Base-by-base conservation (phyloP, 2,888 invertebrate genomes). In the Apantesis nais region DNA sequence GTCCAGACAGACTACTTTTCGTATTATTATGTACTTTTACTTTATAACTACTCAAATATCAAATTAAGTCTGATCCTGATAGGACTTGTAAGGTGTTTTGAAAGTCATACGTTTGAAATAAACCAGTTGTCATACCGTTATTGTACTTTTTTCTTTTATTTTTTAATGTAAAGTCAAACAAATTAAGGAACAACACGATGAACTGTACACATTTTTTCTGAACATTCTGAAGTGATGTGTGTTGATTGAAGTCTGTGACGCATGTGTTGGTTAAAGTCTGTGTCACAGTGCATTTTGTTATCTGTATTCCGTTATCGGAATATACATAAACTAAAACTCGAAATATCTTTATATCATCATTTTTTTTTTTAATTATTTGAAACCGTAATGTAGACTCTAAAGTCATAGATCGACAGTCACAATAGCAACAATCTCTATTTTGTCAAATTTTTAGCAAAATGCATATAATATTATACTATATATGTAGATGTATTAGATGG, bases 1-100 rank as follows among this genome's bases (percentile, higher is more conserved):
- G 87, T 87, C 89, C 91, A 90, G 91, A 90, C 92, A 78, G 83
- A 82, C 76, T 78, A 72, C 74, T 79, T 83, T 81, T 79, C 76
- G 77, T 80, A 79, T 75, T 83, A 81, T 77, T 78, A 77, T 78
- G 72, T 76, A 78, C 65, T 81, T 77, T 78, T 72, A 63, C 66
- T 72, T 63, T 63, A 69, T 80, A 70, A 73, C 62, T 70, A 39
- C 58, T 66, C 65, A 72, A 69, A 72, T 62, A 72, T 72, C 69
- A 39, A 60, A 60, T 67, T 60, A 25, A 66, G 48, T 55, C 63
- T 60, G 66, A 29, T 48, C 62, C 29, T 9, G 7, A 34, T 25
- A 62, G 25, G 39, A 34, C 58, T 67, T 64, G 66, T 25, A 29
- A 44, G 62, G 9, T 2, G 29, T 37, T 22, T 31, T 31, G 11